Percentiles rank a stretch among this genome's conserved stretches.
These are phyloP conservation scores for Lepidurus arcticus DNA, from an alignment of 1,140 invertebrate genomes.

Conservation along the genomic window DNA sequence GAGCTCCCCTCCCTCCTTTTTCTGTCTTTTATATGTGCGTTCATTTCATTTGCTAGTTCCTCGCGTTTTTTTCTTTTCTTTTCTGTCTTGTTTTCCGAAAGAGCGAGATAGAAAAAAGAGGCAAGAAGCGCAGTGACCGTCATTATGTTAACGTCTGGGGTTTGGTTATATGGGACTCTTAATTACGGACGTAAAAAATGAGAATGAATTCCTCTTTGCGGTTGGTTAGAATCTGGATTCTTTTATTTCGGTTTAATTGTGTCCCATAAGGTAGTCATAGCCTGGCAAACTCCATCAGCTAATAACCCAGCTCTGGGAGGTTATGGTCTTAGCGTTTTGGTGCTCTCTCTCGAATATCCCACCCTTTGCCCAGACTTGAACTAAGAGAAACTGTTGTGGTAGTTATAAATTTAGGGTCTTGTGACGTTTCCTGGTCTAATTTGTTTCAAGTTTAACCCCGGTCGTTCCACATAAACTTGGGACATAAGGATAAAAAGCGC, in stretches of 20 bases:
- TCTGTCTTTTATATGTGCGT: neutral
- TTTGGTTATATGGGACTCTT: neutral
- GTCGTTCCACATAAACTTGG: neutral
- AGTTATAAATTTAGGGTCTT: neutral
- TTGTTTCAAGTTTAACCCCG: neutral
- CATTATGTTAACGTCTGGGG: neutral
- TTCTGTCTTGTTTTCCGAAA: neutral
- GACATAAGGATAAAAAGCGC: neutral
- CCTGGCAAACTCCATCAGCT: neutral
- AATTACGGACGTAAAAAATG: neutral
- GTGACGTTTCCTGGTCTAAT: neutral
- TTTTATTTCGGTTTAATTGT: conserved; percentile 9
- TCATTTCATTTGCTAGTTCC: neutral
- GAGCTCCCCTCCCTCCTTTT: neutral
- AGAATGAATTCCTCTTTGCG: neutral
- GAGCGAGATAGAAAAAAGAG: neutral
- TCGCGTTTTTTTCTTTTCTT: neutral
- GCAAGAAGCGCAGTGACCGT: neutral
- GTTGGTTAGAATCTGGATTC: neutral
- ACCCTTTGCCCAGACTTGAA: conserved; percentile 1
- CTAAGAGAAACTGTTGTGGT: neutral
- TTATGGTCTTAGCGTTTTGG: neutral
- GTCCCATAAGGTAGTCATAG: neutral
- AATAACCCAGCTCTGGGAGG: neutral
- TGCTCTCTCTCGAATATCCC: neutral